These are phyloP conservation scores for Nesidiocoris tenuis DNA, from an alignment of 2,888 invertebrate species.

Conservation along the genomic window DNA sequence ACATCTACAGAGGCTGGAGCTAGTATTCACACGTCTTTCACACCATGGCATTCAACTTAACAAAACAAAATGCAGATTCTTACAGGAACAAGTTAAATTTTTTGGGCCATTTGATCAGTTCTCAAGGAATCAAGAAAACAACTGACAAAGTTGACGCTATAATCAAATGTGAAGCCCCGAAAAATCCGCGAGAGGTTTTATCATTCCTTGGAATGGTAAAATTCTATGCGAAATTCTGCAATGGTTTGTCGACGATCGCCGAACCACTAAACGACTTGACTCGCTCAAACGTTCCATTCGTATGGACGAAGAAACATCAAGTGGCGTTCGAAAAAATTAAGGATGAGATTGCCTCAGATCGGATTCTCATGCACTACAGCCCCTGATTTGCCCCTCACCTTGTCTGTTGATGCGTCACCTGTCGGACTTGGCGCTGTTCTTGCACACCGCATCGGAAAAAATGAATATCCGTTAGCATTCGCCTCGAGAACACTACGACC, in stretches of 20 bases:
- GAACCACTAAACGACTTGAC: slow-evolving; percentile 21
- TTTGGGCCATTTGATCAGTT: slow-evolving; percentile 1
- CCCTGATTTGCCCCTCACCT: background rate
- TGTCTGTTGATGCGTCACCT: slow-evolving; percentile 33
- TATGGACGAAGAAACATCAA: slow-evolving; percentile 11
- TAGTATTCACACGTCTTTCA: slow-evolving; percentile 3
- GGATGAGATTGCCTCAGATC: slow-evolving; percentile 3
- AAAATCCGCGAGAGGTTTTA: background rate
- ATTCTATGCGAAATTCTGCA: slow-evolving; percentile 25
- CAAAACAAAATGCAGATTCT: slow-evolving; percentile 14
- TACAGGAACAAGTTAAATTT: no score
- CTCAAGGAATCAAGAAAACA: slow-evolving; percentile 7
- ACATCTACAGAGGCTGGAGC: slow-evolving; percentile 14
- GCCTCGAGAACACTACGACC: slow-evolving; percentile 5
- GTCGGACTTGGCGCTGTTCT: slow-evolving; percentile 32
- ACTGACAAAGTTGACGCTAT: slow-evolving; percentile 9
- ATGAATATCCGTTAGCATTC: slow-evolving; percentile 13
- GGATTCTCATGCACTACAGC: slow-evolving; percentile 13
- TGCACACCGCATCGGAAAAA: slow-evolving; percentile 13
- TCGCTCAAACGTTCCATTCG: slow-evolving; percentile 3
- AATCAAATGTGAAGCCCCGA: background rate
- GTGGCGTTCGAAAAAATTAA: slow-evolving; percentile 8
- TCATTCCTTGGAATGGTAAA: slow-evolving; percentile 31
- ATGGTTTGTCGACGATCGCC: background rate
- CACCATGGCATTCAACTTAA: slow-evolving; percentile 11